These are phyloP conservation scores for Bombyx mandarina DNA, from an alignment of 1,140 invertebrate species.

Conservation along the genomic window DNA sequence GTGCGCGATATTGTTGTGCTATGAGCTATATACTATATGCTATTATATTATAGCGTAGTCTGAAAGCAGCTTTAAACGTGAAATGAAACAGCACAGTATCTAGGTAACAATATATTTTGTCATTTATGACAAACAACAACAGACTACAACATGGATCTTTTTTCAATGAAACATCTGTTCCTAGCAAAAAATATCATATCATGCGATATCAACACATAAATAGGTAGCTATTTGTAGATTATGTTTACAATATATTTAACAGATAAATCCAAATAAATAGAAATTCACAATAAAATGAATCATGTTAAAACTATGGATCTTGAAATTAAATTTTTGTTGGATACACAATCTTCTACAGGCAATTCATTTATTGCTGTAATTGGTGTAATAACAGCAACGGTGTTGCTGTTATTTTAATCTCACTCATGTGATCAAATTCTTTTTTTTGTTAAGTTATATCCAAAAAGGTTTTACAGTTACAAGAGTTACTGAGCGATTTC, in stretches of 20 bases:
- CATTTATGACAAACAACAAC: slow-evolving; percentile 70
- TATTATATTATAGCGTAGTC: too few relatives aligned
- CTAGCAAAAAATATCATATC: slow-evolving; percentile 28
- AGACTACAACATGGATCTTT: slow-evolving; percentile 61
- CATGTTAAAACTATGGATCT: slow-evolving; percentile 2
- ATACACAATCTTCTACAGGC: too few relatives aligned
- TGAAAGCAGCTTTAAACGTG: too few relatives aligned
- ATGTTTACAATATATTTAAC: slow-evolving; percentile 11
- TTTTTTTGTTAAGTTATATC: too few relatives aligned
- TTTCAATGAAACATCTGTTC: slow-evolving; percentile 47
- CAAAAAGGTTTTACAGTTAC: too few relatives aligned
- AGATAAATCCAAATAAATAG: slow-evolving; percentile 1
- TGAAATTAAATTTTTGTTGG: too few relatives aligned
- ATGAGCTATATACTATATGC: too few relatives aligned
- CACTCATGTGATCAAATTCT: not conserved
- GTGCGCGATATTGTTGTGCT: too few relatives aligned
- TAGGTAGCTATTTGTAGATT: slow-evolving; percentile 17
- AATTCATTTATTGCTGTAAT: too few relatives aligned
- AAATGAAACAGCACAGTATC: slow-evolving; percentile 39
- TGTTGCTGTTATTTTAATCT: not conserved
- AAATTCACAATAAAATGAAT: slow-evolving; percentile 15
- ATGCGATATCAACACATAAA: slow-evolving; percentile 31
- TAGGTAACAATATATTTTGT: slow-evolving; percentile 71
- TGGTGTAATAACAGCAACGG: too few relatives aligned
- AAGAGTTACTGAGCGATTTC: too few relatives aligned